A percentile compares a stretch with the other conserved stretches of the same genome.
Conservation (phyloP, 1,140 invertebrate species). For the Eueides isabella region DNA sequence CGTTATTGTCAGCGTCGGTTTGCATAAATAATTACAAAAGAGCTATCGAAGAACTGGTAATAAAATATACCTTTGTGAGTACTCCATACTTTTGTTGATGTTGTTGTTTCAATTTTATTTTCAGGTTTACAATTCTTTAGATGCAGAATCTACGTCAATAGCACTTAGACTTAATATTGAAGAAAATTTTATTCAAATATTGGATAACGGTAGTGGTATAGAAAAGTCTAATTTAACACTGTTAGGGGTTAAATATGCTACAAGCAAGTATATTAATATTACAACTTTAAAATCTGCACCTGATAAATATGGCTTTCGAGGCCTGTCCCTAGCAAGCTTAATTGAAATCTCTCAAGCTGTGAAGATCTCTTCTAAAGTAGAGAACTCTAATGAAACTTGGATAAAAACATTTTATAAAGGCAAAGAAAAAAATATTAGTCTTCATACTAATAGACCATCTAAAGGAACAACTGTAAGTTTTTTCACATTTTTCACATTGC, state of each 20-base stretch:
- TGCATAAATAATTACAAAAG: constrained; percentile 56
- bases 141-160: constrained; percentile 85
- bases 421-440: constrained; percentile 51
- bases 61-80: neutral
- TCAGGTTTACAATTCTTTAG: constrained; percentile 85
- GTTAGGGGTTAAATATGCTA: constrained; percentile 84
- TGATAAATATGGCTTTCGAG: constrained; percentile 84
- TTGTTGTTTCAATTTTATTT: constrained; percentile 33
- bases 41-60: constrained; percentile 69
- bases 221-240: constrained; percentile 75
- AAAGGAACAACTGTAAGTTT: constrained; percentile 84
- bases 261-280: constrained; percentile 84
- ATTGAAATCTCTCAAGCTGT: constrained; percentile 81
- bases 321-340: constrained; percentile 86
- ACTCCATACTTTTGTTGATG: constrained; percentile 3
- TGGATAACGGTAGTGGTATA: constrained; percentile 87
- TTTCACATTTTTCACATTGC: neutral
- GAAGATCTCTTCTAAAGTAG: constrained; percentile 82
- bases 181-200: constrained; percentile 84
- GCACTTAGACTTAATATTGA: constrained; percentile 84
- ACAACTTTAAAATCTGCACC: constrained; percentile 79
- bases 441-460: constrained; percentile 75
- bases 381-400: constrained; percentile 72
- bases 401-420: constrained; percentile 67
- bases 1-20: constrained; percentile 50